Evolutionary conservation across 2,888 invertebrate genomes (phyloP).

Genomic region (Monochamus alternatus): DNA sequence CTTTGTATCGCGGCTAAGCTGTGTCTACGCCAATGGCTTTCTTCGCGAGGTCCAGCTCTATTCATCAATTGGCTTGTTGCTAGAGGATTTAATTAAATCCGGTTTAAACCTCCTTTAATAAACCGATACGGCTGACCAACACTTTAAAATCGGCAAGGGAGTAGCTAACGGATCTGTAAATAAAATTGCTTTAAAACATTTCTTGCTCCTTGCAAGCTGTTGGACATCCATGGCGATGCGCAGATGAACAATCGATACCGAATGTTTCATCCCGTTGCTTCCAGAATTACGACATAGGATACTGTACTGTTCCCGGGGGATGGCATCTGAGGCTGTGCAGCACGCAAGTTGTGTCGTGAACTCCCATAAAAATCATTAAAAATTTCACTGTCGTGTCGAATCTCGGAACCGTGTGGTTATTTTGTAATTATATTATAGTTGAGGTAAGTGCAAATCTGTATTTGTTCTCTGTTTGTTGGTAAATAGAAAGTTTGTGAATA

Average conservation of each 20-base stretch:
- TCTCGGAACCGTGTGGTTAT: not conserved
- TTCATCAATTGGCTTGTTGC: no score
- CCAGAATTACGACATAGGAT: not conserved
- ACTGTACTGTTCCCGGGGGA: constrained; percentile 5
- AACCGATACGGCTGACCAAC: no score
- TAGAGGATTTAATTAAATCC: no score
- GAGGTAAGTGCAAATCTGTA: not conserved
- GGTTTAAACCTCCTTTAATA: no score
- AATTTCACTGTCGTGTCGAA: not conserved
- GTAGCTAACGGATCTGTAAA: not conserved
- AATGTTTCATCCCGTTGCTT: constrained; percentile 40
- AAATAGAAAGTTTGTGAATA: not conserved
- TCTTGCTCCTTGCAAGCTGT: no score
- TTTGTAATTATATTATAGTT: not conserved
- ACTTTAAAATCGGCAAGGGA: no score
- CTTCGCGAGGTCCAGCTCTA: no score
- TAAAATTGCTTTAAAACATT: not conserved
- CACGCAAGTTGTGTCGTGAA: not conserved
- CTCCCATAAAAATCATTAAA: not conserved
- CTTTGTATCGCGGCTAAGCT: no score
- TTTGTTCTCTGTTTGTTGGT: not conserved
- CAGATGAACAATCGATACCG: constrained; percentile 46
- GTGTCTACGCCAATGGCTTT: no score
- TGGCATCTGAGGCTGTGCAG: not conserved
- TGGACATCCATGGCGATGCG: constrained; percentile 26